A percentile compares a stretch with the other conserved stretches of the same genome.
Evolutionary conservation across 2,888 invertebrate genomes (phyloP).

Genomic region (Drosophila pseudotalamancana): DNA sequence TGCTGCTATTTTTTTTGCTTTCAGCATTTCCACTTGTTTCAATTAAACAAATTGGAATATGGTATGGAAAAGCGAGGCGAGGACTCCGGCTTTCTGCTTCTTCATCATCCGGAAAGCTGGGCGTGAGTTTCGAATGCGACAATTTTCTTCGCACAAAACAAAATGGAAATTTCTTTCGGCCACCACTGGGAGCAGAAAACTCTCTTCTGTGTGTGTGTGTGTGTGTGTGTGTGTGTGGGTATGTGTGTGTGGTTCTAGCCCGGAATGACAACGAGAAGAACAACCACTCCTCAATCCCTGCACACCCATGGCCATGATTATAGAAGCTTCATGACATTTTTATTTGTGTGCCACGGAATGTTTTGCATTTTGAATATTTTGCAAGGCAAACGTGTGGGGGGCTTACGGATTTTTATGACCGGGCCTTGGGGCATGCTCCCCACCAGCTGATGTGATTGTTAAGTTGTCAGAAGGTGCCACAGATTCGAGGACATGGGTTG

Average conservation of each 20-base stretch:
- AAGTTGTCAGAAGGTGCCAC: conserved; percentile 58
- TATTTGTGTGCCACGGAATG: conserved; percentile 67
- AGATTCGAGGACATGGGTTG: conserved; percentile 46
- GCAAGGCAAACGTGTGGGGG: conserved; percentile 14
- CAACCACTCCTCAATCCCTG: conserved; percentile 48
- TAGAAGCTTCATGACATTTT: conserved; percentile 68
- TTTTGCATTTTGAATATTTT: conserved; percentile 77
- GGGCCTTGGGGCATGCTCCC: conserved; percentile 7
- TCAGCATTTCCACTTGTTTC: conserved; percentile 66
- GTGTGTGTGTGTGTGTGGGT: neutral
- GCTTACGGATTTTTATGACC: conserved; percentile 49
- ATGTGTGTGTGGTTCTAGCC: conserved; percentile 5
- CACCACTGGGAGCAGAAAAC: conserved; percentile 40
- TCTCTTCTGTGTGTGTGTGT: neutral
- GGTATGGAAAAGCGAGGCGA: conserved; percentile 45
- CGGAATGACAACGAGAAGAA: conserved; percentile 6
- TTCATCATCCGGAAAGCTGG: neutral
- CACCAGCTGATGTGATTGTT: conserved; percentile 58
- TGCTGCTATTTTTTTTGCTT: conserved; percentile 22
- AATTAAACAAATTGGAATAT: conserved; percentile 79
- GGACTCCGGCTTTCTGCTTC: neutral
- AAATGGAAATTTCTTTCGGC: conserved; percentile 67
- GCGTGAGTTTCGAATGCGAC: conserved; percentile 50
- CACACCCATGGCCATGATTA: conserved; percentile 36
- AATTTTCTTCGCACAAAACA: conserved; percentile 39